Base-by-base conservation (phyloP, 2,888 invertebrate genomes). In the Cephonodes hylas region DNA sequence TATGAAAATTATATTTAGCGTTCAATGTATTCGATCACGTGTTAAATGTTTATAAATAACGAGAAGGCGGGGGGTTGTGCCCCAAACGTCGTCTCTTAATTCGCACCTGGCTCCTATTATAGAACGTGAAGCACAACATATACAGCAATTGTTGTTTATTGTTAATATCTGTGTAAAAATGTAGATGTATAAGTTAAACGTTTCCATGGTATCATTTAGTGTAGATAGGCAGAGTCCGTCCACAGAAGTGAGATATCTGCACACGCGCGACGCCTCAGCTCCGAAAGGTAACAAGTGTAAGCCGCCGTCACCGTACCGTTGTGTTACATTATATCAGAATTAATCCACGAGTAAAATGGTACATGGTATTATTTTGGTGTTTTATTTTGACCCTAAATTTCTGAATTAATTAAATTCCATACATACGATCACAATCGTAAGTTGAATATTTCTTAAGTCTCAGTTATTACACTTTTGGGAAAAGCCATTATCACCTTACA, bases 291-390 rank as follows among this genome's bases (percentile, higher is more conserved):
- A 53, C 31, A 60, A 79, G 74, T 76, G 83, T 76, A 79, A 84
- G 74, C 83, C 86, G 83, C 83, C 81, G 70, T 64, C 53, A 53
- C 53, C 53, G 31, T 53, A 31, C 53, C 76, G 69, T 72, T 74
- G 74, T 72, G 77, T 81, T 53, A 53, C 53, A 31, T 53, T 53
- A 45, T 42, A 84, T 83, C 80, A 76, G 76, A 76, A 80, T 79
- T 38, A 77, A 81, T 84, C 78, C 82, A 79, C 80, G 79, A 88
- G 79, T 81, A 85, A 84, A 85, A 80, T 85, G 85, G 84, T 87
- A 85, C 81, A 83, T 86, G 83, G 78, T 81, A 69, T 64, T 62
- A 22, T 58, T 38, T 22, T 3, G 34, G 65, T 60, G 69, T 83
- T 84, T 85, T 71, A 78, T 81, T 83, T 69, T 4, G 38, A 15